A percentile compares a stretch with the other conserved stretches of the same genome.
phyloP scores from a whole-genome alignment of 2,888 invertebrate genomes.

The Scrobipalpa costella region DNA sequence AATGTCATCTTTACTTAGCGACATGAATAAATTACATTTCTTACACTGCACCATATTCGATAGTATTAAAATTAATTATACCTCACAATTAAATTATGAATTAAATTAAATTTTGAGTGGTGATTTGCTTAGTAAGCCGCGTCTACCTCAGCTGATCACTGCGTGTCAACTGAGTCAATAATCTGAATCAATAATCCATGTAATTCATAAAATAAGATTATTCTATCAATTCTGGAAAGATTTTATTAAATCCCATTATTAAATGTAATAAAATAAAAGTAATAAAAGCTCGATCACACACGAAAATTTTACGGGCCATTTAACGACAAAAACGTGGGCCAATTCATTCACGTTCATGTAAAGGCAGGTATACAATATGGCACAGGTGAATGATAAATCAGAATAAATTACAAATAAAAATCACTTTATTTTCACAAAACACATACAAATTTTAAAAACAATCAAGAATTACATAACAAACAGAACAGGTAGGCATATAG shows the following conservation, averaged over 20 bases:
- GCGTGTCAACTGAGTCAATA: too few relatives aligned
- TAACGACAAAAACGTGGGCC: conserved; percentile 41
- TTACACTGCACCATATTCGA: conserved; percentile 6
- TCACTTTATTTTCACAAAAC: too few relatives aligned
- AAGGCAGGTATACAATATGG: neutral
- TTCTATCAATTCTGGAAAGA: neutral
- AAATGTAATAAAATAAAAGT: conserved; percentile 4
- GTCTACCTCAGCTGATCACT: too few relatives aligned
- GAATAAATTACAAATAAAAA: neutral
- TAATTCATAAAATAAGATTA: neutral
- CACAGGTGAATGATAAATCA: too few relatives aligned
- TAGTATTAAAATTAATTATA: too few relatives aligned
- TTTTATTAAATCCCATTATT: neutral
- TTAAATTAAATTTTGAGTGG: too few relatives aligned
- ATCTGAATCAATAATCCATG: neutral
- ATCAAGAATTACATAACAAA: too few relatives aligned
- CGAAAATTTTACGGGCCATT: neutral
- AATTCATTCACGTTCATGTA: conserved; percentile 33
- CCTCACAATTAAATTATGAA: too few relatives aligned
- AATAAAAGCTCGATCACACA: neutral
- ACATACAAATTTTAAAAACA: too few relatives aligned
- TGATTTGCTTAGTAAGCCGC: too few relatives aligned
- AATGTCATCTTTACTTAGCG: conserved; percentile 20
- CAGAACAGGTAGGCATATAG: too few relatives aligned
- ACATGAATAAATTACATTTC: conserved; percentile 14